Base-by-base conservation (phyloP, 2,797 vertebrate species). In the Nyctalus aviator region DNA sequence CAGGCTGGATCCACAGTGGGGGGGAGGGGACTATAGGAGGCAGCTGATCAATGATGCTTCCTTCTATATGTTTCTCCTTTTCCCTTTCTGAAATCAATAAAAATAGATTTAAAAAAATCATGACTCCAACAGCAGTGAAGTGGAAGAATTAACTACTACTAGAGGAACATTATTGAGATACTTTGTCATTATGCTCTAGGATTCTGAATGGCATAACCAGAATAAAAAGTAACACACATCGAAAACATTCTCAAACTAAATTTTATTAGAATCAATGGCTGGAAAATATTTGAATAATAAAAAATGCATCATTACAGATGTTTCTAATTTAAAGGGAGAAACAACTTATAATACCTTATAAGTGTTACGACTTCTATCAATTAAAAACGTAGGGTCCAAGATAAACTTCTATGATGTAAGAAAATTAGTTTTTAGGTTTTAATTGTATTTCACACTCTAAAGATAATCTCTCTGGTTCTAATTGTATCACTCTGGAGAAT, bases 211-310 rank as follows among this genome's bases (percentile, higher is more conserved):
- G 8, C 77, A 87, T 48, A 41, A 69, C 17, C 46, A 86, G 76
- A 15, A 66, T 25, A 76, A 76, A 69, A 44, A 23, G 48, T n/a
- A 89, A 4, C n/a, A 84, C 8, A 87, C 37, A 88, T 71, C 2
- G 41, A 86, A 92, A 69, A 69, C 48, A 50, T 46, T 37, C 50
- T 75, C 35, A 41, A n/a, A 83, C 23, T 55, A 79, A 84, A 90
- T 64, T 79, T 50, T 10, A 37, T 44, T 78, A 53, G 10, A 79
- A 62, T 68, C 66, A 64, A 71, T 37, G 37, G 37, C 12, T 13
- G 73, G 41, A 69, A 32, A 69, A 68, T 68, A 89, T 90, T 48
- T 73, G 57, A 92, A 68, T 93, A 30, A n/a, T 27, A 81, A 90
- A 91, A 18, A 57, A 32, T 27, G 69, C 14, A n/a, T 79, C 79